Conservation (phyloP, 2,888 invertebrate species). For the Dromius quadrimaculatus region DNA sequence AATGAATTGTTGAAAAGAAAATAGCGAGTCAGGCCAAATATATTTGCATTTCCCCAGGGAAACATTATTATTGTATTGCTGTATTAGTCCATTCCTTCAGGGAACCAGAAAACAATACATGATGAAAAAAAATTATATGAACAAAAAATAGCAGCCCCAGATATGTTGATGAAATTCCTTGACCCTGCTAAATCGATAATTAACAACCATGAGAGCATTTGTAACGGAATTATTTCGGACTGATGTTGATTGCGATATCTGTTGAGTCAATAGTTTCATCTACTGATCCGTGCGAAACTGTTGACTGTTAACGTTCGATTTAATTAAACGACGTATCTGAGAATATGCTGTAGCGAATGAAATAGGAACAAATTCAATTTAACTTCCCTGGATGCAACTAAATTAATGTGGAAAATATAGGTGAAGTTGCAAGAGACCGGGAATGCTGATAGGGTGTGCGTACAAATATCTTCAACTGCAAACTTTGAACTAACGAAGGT, state of each 20-base stretch:
- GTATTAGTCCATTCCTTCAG: too few relatives aligned
- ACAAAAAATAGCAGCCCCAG: too few relatives aligned
- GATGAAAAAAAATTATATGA: too few relatives aligned
- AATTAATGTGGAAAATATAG: slow-evolving; percentile 44
- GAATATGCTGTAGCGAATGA: slow-evolving; percentile 45
- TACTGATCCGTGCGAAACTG: slow-evolving; percentile 18
- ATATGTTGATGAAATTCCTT: too few relatives aligned
- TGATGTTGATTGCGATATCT: slow-evolving; percentile 21
- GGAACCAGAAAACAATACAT: too few relatives aligned
- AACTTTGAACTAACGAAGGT: slow-evolving; percentile 7
- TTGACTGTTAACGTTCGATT: slow-evolving; percentile 29
- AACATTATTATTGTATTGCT: too few relatives aligned
- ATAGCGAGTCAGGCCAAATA: too few relatives aligned
- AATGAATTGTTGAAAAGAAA: too few relatives aligned
- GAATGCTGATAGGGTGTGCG: slow-evolving; percentile 14
- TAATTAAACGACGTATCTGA: slow-evolving; percentile 33
- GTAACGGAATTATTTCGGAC: too few relatives aligned
- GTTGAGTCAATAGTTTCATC: neutral
- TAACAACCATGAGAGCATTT: too few relatives aligned
- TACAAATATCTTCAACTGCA: slow-evolving; percentile 7
- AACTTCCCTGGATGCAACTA: slow-evolving; percentile 40
- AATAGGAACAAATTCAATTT: slow-evolving; percentile 46
- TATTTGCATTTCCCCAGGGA: too few relatives aligned
- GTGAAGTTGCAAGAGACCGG: slow-evolving; percentile 23
- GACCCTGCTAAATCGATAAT: too few relatives aligned